Base-by-base conservation (phyloP, 2,113 vertebrate genomes). In the Lampris megalopsis region DNA sequence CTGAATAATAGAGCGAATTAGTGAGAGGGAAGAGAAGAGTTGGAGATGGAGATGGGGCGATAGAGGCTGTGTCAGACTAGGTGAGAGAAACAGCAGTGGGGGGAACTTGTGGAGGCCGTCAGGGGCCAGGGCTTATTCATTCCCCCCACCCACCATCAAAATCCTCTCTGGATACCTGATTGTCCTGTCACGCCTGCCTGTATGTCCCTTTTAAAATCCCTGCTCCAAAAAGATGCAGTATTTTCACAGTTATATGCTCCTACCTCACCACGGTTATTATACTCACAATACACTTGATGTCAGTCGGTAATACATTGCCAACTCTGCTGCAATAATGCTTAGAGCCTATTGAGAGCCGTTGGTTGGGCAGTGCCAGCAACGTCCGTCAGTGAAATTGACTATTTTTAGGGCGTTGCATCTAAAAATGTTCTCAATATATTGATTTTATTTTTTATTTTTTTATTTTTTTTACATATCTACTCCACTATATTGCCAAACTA, bases 121-220 rank as follows among this genome's bases (percentile, higher is more conserved):
- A 7, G 43, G 4, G 43, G 80, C 40, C 38, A 3, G 79, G 60
- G 79, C 64, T 70, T 38, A 1, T 75, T 77, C 58, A 6, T 40
- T 67, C 50, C 11, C 43, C 43, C 24, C 24, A 24, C 42, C 74
- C 65, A 63, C 61, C 68, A 4, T 53, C n/a, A 37, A 4, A 75
- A 74, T 70, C 13, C 71, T 63, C 67, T 52, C 11, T 6, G 53
- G 68, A 82, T 77, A 60, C 81, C 86, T 73, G 74, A 45, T 75
- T 73, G 54, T 79, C 80, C 71, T 67, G 66, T 81, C 81, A 63
- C 68, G 61, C 75, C 84, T 81, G 77, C 77, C 47, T 78, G 82
- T 73, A 42, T 73, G 79, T 80, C 24, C 71, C 79, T 70, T 74
- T 75, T 58, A 82, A 77, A 70, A 62, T 63, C 61, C 36, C 24